phyloP scores from a whole-genome alignment of 2,888 invertebrate genomes.

The Hylaea fasciaria region DNA sequence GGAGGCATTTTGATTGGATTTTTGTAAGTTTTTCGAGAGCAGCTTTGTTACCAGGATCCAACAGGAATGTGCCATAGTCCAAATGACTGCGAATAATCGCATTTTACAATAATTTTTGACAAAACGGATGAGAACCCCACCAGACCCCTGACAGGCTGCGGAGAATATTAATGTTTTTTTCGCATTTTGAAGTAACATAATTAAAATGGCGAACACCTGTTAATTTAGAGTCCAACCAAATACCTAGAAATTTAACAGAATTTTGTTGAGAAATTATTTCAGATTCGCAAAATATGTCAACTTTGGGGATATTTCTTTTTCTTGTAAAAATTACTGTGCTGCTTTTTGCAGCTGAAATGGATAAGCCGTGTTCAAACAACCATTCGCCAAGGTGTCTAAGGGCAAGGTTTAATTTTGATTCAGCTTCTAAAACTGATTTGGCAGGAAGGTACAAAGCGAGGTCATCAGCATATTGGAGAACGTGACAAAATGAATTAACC shows the following conservation, averaged over 20 bases:
- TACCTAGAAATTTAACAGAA: constrained; percentile 38
- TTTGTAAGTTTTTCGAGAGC: constrained; percentile 19
- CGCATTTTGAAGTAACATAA: constrained; percentile 32
- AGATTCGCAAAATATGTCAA: constrained; percentile 2
- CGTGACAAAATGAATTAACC: constrained; percentile 20
- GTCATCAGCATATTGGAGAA: constrained; percentile 48
- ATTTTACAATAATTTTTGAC: constrained; percentile 38
- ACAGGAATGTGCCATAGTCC: constrained; percentile 40
- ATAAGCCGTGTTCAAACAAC: constrained; percentile 25
- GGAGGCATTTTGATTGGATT: constrained; percentile 40
- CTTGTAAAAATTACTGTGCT: constrained; percentile 31
- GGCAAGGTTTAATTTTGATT: constrained; percentile 4
- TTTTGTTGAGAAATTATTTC: background rate
- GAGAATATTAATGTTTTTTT: constrained; percentile 32
- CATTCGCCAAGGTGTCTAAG: constrained; percentile 16
- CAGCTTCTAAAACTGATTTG: background rate
- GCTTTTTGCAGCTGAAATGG: constrained; percentile 35
- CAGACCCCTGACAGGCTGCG: constrained; percentile 35
- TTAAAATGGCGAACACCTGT: constrained; percentile 26
- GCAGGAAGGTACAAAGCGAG: constrained; percentile 31
- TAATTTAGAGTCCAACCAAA: constrained; percentile 33
- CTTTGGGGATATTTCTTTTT: constrained; percentile 22
- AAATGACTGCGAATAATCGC: constrained; percentile 39
- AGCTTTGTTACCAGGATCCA: constrained; percentile 36
- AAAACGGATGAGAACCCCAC: constrained; percentile 41